Evolutionary conservation across 2,888 invertebrate genomes (phyloP).

Genomic region (Frankliniella fusca): DNA sequence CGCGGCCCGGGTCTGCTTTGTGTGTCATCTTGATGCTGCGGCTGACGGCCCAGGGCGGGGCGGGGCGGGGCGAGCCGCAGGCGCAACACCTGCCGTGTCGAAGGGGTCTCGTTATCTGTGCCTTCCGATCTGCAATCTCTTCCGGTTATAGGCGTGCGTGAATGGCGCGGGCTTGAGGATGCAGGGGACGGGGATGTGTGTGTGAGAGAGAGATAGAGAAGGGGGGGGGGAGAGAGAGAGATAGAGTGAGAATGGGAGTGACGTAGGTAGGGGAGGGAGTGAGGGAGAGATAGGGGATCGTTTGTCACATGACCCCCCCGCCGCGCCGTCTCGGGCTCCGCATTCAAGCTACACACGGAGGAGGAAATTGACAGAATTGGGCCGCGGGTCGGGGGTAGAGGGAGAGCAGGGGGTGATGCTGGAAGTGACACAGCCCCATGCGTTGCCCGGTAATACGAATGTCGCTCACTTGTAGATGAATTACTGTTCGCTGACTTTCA

Average conservation of each 20-base stretch:
- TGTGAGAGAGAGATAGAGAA: background rate
- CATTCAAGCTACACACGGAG: background rate
- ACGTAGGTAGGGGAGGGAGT: background rate
- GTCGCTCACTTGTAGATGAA: too few species aligned
- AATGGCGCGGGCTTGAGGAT: background rate
- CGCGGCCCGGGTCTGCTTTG: too few species aligned
- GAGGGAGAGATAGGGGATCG: background rate
- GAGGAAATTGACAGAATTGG: background rate
- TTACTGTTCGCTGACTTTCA: too few species aligned
- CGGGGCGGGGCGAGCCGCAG: too few species aligned
- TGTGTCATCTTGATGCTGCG: too few species aligned
- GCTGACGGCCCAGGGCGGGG: too few species aligned
- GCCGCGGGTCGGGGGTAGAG: background rate
- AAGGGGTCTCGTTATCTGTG: background rate
- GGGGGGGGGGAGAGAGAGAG: background rate
- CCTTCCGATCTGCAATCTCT: conserved; percentile 10
- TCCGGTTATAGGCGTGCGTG: conserved; percentile 1
- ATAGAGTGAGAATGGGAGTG: background rate
- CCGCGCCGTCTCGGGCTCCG: background rate
- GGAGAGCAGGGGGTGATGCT: too few species aligned
- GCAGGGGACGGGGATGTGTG: background rate
- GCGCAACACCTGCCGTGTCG: too few species aligned
- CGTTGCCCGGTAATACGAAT: too few species aligned
- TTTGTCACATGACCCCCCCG: background rate
- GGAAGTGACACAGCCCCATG: too few species aligned